Base-by-base conservation (phyloP, 2,113 vertebrate species). In the Suncus etruscus region DNA sequence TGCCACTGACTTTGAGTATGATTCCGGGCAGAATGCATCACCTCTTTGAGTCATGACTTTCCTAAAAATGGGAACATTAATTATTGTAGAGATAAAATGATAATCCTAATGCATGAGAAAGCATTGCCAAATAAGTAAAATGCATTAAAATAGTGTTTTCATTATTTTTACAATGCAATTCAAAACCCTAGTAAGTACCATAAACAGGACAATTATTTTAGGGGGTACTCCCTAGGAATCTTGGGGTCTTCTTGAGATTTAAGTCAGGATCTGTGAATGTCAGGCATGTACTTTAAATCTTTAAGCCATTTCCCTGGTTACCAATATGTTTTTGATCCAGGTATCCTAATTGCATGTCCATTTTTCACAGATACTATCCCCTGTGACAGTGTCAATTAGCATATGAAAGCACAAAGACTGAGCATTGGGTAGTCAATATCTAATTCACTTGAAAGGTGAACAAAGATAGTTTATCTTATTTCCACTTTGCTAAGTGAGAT, bases 381-480 rank as follows among this genome's bases (percentile, higher is more conserved):
- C 73, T 83, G 68, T 89, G 81, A 14, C 11, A 11, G 92, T 80
- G 32, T 63, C 78, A 11, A 72, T 85, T 87, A n/a, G 74, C 75
- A 24, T 32, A 54, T 10, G 32, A 90, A 94, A 86, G n/a, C 61
- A 79, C n/a, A 54, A 31, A 93, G 32, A 2, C 27, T 61, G 8
- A 68, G n/a, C 51, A 82, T 94, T 76, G 47, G n/a, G 1, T 91
- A 3, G 61, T n/a, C 25, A 91, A 39, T 58, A 83, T 90, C 39
- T 61, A 85, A 89, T 45, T 85, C 45, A 85, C 58, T 93, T 90
- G 77, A 92, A 94, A 78, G 27, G 68, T 10, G 39, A 91, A 51
- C 16, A 94, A 86, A 74, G 8, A 31, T 45, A 89, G 45, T 8
- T 91, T 87, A 11, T 84, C 78, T 78, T 61, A 20, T 29, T 83